Conservation (phyloP, 2,888 invertebrate species). For the Acleris cristana region DNA sequence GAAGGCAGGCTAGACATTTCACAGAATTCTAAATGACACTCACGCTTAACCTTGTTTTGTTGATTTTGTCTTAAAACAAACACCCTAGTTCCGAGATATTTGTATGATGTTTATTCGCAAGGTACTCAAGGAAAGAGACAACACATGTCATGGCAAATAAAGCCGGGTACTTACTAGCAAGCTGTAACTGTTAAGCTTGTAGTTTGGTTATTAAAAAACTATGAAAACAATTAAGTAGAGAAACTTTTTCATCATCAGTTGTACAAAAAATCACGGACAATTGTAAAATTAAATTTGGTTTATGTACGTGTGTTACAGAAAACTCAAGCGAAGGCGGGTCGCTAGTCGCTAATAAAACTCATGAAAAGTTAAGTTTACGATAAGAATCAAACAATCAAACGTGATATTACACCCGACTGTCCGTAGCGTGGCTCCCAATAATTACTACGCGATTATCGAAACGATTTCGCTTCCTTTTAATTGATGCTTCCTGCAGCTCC, state of each 20-base stretch:
- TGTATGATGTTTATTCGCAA: conserved; percentile 11
- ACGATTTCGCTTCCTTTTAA: conserved; percentile 31
- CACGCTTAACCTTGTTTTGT: conserved; percentile 6
- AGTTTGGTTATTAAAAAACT: too few species aligned
- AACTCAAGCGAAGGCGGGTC: too few species aligned
- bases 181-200: neutral
- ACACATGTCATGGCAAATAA: too few species aligned
- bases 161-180: too few species aligned
- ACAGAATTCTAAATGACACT: conserved; percentile 3
- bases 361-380: too few species aligned
- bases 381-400: too few species aligned
- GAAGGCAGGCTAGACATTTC: neutral
- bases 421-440: conserved; percentile 18
- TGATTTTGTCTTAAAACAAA: conserved; percentile 19
- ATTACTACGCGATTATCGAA: conserved; percentile 23
- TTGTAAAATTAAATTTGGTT: too few species aligned
- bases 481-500: conserved; percentile 24
- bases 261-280: too few species aligned
- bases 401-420: neutral
- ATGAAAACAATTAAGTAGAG: too few species aligned
- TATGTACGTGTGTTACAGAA: too few species aligned
- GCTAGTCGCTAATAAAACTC: too few species aligned
- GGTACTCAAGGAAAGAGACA: neutral
- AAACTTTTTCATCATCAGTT: too few species aligned
- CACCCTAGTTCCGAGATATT: neutral